Evolutionary conservation across 2,888 invertebrate genomes (phyloP).

Genomic region (Acrocyrtus sp.): DNA sequence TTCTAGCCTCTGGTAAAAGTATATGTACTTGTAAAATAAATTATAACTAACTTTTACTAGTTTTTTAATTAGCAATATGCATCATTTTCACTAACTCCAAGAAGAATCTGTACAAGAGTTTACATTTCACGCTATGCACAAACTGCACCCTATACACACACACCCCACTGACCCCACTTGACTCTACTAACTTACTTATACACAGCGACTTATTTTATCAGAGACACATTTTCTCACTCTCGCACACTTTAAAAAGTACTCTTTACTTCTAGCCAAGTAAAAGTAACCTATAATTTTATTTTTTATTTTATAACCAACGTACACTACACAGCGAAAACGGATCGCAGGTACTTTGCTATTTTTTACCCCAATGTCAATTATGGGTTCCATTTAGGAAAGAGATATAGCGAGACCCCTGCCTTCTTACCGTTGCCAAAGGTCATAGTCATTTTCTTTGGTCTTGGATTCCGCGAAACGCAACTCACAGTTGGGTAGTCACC

Average conservation of each 20-base stretch:
- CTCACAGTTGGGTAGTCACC: slow-evolving; percentile 98
- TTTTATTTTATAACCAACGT: slow-evolving; percentile 42
- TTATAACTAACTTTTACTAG: too few species aligned
- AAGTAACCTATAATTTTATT: slow-evolving; percentile 34
- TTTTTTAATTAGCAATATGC: slow-evolving; percentile 45
- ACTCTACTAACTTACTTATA: slow-evolving; percentile 33
- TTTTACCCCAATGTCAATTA: slow-evolving; percentile 45
- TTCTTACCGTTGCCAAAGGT: slow-evolving; percentile 97
- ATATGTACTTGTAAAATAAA: too few species aligned
- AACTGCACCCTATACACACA: too few species aligned
- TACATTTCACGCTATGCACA: slow-evolving; percentile 1
- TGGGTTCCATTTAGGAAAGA: slow-evolving; percentile 35
- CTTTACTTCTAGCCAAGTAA: slow-evolving; percentile 8
- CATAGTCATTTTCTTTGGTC: slow-evolving; percentile 93
- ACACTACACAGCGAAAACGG: slow-evolving; percentile 42
- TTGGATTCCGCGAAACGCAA: slow-evolving; percentile 98
- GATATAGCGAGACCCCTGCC: slow-evolving; percentile 81
- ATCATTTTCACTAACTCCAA: slow-evolving; percentile 12
- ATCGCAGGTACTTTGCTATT: slow-evolving; percentile 45
- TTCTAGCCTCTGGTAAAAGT: too few species aligned
- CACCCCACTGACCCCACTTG: too few species aligned
- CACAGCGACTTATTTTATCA: slow-evolving; percentile 10
- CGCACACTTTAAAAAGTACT: slow-evolving; percentile 15
- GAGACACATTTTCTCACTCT: slow-evolving; percentile 16
- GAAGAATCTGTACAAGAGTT: too few species aligned